Evolutionary conservation across 2,113 vertebrate species (phyloP).

Genomic region (Ictalurus furcatus): DNA sequence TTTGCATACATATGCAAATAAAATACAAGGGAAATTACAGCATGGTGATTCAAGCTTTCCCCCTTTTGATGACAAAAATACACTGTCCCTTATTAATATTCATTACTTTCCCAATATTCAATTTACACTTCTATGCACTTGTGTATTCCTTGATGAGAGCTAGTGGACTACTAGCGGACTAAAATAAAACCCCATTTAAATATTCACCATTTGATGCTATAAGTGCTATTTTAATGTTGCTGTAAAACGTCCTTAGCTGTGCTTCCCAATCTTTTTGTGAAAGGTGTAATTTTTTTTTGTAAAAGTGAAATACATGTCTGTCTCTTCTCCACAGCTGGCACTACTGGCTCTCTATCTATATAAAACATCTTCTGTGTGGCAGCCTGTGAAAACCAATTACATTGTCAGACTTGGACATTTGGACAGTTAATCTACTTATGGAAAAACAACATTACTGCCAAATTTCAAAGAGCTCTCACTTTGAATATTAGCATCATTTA

Average conservation of each 20-base stretch:
- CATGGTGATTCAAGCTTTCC: slow-evolving; percentile 16
- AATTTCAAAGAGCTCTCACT: background rate
- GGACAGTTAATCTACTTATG: background rate
- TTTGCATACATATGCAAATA: slow-evolving; percentile 51
- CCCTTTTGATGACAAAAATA: slow-evolving; percentile 43
- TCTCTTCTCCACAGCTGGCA: background rate
- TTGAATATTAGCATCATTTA: background rate
- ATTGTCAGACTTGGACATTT: background rate
- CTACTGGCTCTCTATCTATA: background rate
- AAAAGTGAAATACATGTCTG: background rate
- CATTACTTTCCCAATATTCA: slow-evolving; percentile 42
- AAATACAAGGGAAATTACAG: slow-evolving; percentile 45
- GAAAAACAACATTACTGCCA: background rate
- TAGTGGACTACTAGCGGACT: background rate
- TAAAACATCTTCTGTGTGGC: background rate
- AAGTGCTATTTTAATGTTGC: slow-evolving; percentile 9
- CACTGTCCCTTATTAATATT: slow-evolving; percentile 54
- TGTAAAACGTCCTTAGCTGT: background rate
- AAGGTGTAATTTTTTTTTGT: too few relatives aligned
- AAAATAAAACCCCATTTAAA: slow-evolving; percentile 19
- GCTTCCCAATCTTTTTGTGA: background rate
- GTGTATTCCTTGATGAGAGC: slow-evolving; percentile 40
- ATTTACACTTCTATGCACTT: slow-evolving; percentile 37
- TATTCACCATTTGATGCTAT: background rate
- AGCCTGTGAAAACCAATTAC: background rate